Evolutionary conservation across 2,888 invertebrate genomes (phyloP).

Genomic region (Gandaritis pyraliata): DNA sequence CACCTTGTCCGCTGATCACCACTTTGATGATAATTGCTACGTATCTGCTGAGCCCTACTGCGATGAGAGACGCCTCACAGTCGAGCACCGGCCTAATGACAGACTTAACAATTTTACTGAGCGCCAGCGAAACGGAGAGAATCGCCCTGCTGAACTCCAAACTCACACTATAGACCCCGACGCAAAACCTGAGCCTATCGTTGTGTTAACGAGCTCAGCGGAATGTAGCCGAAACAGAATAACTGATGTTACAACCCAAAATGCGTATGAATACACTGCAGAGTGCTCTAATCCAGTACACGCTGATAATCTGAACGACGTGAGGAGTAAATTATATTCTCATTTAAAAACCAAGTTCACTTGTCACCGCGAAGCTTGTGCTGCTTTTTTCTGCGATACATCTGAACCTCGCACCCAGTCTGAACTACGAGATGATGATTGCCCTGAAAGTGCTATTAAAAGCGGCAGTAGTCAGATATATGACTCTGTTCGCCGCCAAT

Average conservation of each 20-base stretch:
- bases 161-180: background rate
- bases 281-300: background rate
- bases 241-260: background rate
- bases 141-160: background rate
- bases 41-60: background rate
- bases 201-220: background rate
- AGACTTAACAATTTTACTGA: too few relatives aligned
- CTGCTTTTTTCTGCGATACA: background rate
- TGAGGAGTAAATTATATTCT: background rate
- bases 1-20: background rate
- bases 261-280: background rate
- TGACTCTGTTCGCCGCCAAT: constrained; percentile 2
- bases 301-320: constrained; percentile 1
- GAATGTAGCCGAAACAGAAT: background rate
- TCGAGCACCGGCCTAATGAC: too few relatives aligned
- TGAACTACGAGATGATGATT: background rate
- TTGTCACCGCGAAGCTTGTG: constrained; percentile 3
- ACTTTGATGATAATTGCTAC: background rate
- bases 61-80: too few relatives aligned
- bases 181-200: background rate
- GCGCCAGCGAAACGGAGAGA: too few relatives aligned
- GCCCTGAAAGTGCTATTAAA: background rate
- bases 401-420: background rate
- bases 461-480: background rate
- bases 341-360: background rate